Base-by-base conservation (phyloP, 1,140 invertebrate genomes). In the Tetramorium alpestre region DNA sequence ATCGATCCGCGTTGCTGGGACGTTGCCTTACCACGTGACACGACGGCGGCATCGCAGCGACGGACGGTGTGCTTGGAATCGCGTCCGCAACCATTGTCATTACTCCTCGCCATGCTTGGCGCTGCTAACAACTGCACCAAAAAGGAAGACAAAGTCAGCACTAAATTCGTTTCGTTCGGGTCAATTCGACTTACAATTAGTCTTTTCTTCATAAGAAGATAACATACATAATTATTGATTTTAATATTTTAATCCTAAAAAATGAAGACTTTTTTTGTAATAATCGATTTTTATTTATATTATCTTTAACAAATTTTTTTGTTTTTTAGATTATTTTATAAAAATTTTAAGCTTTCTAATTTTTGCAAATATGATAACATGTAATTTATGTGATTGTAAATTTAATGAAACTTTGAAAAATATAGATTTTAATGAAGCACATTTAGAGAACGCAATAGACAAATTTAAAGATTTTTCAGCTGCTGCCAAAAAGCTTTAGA, bases 81-180 rank as follows among this genome's bases (percentile, higher is more conserved):
- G 54, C 78, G 77, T 75, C 67, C 77, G 65, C 72, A 56, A 38
- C 54, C 64, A 70, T 22, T 82, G 64, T 54, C 51, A 47, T 73
- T 72, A 78, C 76, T 85, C 54, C 87, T 88, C 67, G 87, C 89
- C 90, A 90, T 91, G 33, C 80, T 67, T 73, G 16, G 58, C 80
- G 62, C 28, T 38, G 56, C 22, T 60, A 22, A 70, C 38, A 25
- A 44, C 80, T 84, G 41, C 13, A 44, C 1, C 41, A 13, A 47
- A 38, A 60, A 49, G 2, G 25, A 72, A 72, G 0, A 7, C 18
- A 16, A 47, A 60, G n/a, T 22, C 38, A 5, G 58, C 60, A 28
- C 8, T 67, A 3, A 38, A 73, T 38, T 3, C 18, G 25, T 38
- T 18, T 51, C 25, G 18, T 33, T 33, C 33, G 3, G 33, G 33